These are phyloP conservation scores for Caenorhabditis tropicalis DNA, from an alignment of 1,140 invertebrate species.

Conservation along the genomic window DNA sequence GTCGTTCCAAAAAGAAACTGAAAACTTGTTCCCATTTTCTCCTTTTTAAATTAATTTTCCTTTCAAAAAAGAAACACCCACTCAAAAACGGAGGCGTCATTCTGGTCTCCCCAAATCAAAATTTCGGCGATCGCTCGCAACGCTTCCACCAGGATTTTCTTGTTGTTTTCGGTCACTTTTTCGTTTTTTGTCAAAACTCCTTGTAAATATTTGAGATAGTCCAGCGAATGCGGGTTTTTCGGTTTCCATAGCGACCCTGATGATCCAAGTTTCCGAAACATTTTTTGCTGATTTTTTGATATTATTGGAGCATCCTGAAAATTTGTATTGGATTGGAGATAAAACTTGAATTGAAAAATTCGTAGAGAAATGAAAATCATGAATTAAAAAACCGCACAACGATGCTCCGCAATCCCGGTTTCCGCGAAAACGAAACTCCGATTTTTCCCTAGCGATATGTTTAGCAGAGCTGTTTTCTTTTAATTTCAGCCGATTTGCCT, in stretches of 20 bases:
- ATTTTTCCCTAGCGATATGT: not conserved
- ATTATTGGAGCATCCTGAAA: not conserved
- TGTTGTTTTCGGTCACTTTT: constrained; percentile 91
- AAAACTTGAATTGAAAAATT: not conserved
- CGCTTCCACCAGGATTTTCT: constrained; percentile 92
- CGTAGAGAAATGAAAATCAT: not conserved
- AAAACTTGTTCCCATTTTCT: constrained; percentile 57
- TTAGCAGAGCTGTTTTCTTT: not conserved
- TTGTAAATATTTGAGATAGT: constrained; percentile 80
- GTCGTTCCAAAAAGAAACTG: constrained; percentile 98
- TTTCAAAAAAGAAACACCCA: constrained; percentile 75
- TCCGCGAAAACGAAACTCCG: not conserved
- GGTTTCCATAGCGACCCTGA: constrained; percentile 65
- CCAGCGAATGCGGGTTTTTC: constrained; percentile 70
- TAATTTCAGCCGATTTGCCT: not conserved
- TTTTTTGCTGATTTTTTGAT: not conserved
- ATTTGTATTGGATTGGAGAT: not conserved
- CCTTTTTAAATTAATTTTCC: too few species aligned
- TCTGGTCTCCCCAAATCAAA: constrained; percentile 99
- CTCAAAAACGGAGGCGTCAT: constrained; percentile 99
- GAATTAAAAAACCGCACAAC: not conserved
- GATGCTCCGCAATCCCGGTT: not conserved
- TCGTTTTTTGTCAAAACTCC: constrained; percentile 95
- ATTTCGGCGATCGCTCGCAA: constrained; percentile 96
- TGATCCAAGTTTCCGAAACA: constrained; percentile 51